Base-by-base conservation (phyloP, 2,797 vertebrate species). In the Ibycter americanus region DNA sequence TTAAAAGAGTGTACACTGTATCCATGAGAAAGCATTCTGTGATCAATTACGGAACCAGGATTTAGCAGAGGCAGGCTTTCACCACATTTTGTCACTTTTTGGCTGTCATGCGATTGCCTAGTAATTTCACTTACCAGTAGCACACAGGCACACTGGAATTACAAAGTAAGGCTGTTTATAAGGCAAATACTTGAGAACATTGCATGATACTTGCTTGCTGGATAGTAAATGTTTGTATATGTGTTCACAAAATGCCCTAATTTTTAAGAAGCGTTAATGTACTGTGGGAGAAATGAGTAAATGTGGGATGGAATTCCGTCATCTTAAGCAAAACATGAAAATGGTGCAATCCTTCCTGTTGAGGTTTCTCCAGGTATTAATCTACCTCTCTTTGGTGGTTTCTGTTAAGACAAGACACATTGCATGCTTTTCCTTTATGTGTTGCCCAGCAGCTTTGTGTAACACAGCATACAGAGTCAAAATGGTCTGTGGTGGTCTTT, bases 381-480 rank as follows among this genome's bases (percentile, higher is more conserved):
- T 74, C 52, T 52, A 9, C 55, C 52, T 40, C 56, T 83, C 12
- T 16, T 1, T 68, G 76, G 29, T 89, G 72, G 36, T 91, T 89
- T 85, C 54, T 92, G 72, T 86, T 38, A 31, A 27, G 29, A 52
- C 34, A 77, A 67, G 65, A 56, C 71, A 51, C 58, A 12, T 76
- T 27, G 15, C 66, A 7, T 76, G 90, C 80, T 90, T 91, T 90
- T 82, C 42, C 9, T 92, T 68, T 94, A 34, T 34, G 2, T 73
- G 85, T 95, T 94, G 85, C 91, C 56, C 76, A 44, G 82, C 82
- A 81, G 89, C 94, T 89, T 85, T 94, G 72, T 94, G 86, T 86
- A 38, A 68, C 32, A 17, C 47, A 63, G 55, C 38, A 10, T 54
- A 21, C 9, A 15, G 58, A 93, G 87, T 79, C 40, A 2, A 9